Evolutionary conservation across 2,888 invertebrate genomes (phyloP), one percentile per base, ranked within the genome.

Genomic region (Malacosoma neustria): DNA sequence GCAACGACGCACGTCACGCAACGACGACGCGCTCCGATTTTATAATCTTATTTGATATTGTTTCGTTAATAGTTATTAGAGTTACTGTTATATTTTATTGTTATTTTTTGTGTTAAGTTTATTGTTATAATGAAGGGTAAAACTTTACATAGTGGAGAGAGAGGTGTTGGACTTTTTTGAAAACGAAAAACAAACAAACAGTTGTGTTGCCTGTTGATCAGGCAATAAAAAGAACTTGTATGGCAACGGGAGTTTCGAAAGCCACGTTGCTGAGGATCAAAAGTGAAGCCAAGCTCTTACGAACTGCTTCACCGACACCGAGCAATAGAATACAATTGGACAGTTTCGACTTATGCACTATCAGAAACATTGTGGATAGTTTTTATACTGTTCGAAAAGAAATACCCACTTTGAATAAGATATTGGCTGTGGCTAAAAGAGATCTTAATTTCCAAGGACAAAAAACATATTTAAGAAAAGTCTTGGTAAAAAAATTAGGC

Each of bases 321-420:
- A 7, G 22, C 3, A 15, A 15, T 15, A 15, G 15, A 15, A 15
- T 3, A 3, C 15, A 15, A 15, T 3, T 15, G 15, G 22, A 22
- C 22, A 7, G 7, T 22, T 22, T 22, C 7, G 22, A 7, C 15
- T 6, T 22, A 22, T 3, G 22, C 7, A 3, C 22, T 22, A 22
- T 22, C 7, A 22, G 22, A 2, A 15, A 22, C 7, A 2, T 22
- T 7, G 22, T 22, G 1, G 22, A 22, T 5, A 22, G 22, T 22
- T 22, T 22, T 7, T 29, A 34, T n/a, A 9, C 11, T 35, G 46
- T 46, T 14, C 41, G 30, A 39, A 48, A 46, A 38, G 48, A 46
- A 46, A 30, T 47, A 11, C 46, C 48, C 31, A 51, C 45, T 11
- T 32, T 46, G n/a, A 48, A 45, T 29, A 49, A 51, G 41, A 48